Evolutionary conservation across 2,888 invertebrate species (phyloP).

Genomic region (Trimorus sp.): DNA sequence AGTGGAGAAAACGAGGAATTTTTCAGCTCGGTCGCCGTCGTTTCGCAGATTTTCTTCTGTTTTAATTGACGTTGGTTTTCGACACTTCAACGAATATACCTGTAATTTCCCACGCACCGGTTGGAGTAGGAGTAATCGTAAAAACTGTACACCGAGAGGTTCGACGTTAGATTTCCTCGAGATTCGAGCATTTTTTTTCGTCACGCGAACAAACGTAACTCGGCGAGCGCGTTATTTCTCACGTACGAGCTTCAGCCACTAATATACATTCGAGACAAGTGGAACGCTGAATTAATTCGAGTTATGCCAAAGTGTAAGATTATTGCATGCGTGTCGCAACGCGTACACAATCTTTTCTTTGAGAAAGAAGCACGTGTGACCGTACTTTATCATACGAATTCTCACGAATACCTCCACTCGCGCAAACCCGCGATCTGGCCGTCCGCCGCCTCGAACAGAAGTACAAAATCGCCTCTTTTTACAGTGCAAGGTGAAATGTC

Average conservation of each 20-base stretch:
- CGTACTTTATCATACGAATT: conserved; percentile 46
- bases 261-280: conserved; percentile 25
- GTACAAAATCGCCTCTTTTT: conserved; percentile 29
- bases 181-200: neutral
- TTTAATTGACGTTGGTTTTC: too few relatives aligned
- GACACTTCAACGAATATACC: too few relatives aligned
- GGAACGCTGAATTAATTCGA: conserved; percentile 54
- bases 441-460: conserved; percentile 13
- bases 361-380: conserved; percentile 64
- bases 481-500: conserved; percentile 32
- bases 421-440: conserved; percentile 17
- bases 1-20: too few relatives aligned
- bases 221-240: neutral
- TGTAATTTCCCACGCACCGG: too few relatives aligned
- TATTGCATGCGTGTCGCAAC: conserved; percentile 54
- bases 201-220: neutral
- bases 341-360: conserved; percentile 35
- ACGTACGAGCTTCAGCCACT: neutral
- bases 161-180: too few relatives aligned
- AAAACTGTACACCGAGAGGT: too few relatives aligned
- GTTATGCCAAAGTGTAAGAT: conserved; percentile 50
- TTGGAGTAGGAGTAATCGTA: too few relatives aligned
- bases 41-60: too few relatives aligned
- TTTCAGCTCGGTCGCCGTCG: too few relatives aligned
- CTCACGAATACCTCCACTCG: conserved; percentile 44